Percentiles rank a stretch among this genome's conserved stretches.
Conservation (phyloP, 2,888 invertebrate species). For the Noctua pronuba region DNA sequence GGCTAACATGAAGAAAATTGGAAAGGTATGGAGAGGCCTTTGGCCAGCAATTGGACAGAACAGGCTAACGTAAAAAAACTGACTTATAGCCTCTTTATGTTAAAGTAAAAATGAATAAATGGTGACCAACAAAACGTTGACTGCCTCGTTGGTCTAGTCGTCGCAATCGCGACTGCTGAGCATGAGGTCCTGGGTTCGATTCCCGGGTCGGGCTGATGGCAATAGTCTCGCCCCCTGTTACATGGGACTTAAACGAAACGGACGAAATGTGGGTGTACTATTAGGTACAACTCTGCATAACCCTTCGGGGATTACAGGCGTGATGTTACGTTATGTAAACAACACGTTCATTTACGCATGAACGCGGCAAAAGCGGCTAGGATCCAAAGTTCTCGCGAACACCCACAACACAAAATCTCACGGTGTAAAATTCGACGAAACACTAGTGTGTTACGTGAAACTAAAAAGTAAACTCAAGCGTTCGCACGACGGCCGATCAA, state of each 20-base stretch:
- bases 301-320: too few species aligned
- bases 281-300: too few species aligned
- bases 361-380: not conserved
- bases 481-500: too few species aligned
- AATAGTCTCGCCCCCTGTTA: too few species aligned
- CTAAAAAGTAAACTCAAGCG: not conserved
- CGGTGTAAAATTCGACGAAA: not conserved
- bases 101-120: not conserved
- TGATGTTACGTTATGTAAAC: too few species aligned
- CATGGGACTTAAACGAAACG: too few species aligned
- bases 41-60: not conserved
- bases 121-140: not conserved
- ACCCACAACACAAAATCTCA: slow-evolving; percentile 4
- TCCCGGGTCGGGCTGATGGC: too few species aligned
- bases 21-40: not conserved
- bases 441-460: not conserved
- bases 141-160: too few species aligned
- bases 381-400: not conserved
- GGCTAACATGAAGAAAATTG: not conserved
- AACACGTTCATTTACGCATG: not conserved
- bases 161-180: too few species aligned
- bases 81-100: not conserved
- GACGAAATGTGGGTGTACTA: too few species aligned
- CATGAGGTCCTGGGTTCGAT: too few species aligned
- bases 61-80: not conserved